Evolutionary conservation across 2,888 invertebrate species (phyloP), one percentile per base, ranked within the genome.

Genomic region (Syritta pipiens): DNA sequence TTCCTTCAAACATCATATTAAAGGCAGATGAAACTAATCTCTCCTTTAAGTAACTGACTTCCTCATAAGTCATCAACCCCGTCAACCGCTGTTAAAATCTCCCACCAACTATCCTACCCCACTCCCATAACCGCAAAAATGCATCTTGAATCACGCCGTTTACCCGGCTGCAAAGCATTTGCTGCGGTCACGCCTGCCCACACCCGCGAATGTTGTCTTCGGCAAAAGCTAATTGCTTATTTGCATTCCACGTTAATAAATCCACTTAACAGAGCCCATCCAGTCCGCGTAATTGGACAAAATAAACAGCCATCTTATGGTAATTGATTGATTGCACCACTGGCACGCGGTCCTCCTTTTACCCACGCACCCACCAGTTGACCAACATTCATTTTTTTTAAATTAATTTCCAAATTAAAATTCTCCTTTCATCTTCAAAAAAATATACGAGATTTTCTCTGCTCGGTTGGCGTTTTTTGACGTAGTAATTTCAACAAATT

Each of bases 301-400:
- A 76, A 71, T 63, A 77, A 77, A 77, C 59, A 77, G 71, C 42
- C 63, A 35, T 77, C 76, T 71, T 63, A 71, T 26, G 53, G 26
- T 77, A 76, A 77, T 77, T 77, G 57, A 77, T 77, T 57, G 76
- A 65, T 59, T 60, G 42, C 59, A 22, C 37, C 37, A 14, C 37
- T n/a, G 6, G 7, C 28, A 4, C 28, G 9, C 28, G 28, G n/a
- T n/a, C n/a, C n/a, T n/a, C n/a, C n/a, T n/a, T n/a, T n/a, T n/a
- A n/a, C n/a, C n/a, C n/a, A n/a, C n/a, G n/a, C n/a, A n/a, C n/a
- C n/a, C n/a, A n/a, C n/a, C 53, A 24, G 26, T 3, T 9, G 24
- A 12, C 24, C 22, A 17, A 26, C 28, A 28, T 28, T 28, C 2
- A 28, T n/a, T 28, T 4, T 28, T 28, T 14, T 14, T 7, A 2